phyloP scores from a whole-genome alignment of 2,888 invertebrate genomes.

The Eubasilissa splendida region DNA sequence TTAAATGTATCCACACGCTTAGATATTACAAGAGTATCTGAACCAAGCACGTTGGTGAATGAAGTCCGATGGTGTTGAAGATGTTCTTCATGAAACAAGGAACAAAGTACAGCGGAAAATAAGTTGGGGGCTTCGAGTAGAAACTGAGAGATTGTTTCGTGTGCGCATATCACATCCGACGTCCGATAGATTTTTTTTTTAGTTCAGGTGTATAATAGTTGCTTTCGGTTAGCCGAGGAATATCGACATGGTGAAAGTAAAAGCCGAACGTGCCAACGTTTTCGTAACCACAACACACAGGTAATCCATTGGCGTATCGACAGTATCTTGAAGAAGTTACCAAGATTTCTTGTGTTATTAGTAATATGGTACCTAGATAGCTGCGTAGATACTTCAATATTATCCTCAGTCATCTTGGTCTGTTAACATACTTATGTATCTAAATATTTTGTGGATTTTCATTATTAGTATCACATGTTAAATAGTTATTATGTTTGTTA shows the following conservation, averaged over 20 bases:
- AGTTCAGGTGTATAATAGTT: constrained; percentile 20
- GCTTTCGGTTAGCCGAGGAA: constrained; percentile 14
- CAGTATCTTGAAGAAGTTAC: constrained; percentile 4
- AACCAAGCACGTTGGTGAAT: constrained; percentile 21
- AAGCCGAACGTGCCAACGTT: constrained; percentile 45
- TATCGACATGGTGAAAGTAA: constrained; percentile 55
- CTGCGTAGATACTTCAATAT: too few relatives aligned
- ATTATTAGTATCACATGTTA: too few relatives aligned
- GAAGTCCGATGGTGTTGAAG: constrained; percentile 3
- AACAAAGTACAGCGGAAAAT: background rate
- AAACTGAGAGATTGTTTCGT: background rate
- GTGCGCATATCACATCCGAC: background rate
- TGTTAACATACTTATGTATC: too few relatives aligned
- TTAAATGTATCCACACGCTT: constrained; percentile 27
- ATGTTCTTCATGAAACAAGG: constrained; percentile 18
- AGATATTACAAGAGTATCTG: constrained; percentile 37
- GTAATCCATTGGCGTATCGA: constrained; percentile 21
- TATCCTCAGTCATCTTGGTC: too few relatives aligned
- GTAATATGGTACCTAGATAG: too few relatives aligned
- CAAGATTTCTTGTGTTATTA: too few relatives aligned
- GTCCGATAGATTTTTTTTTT: background rate
- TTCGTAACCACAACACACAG: constrained; percentile 13
- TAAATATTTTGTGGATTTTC: too few relatives aligned
- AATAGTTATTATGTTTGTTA: too few relatives aligned
- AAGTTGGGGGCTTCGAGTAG: background rate